Conservation (phyloP, 1,140 invertebrate species). For the Diorhabda elongata region DNA sequence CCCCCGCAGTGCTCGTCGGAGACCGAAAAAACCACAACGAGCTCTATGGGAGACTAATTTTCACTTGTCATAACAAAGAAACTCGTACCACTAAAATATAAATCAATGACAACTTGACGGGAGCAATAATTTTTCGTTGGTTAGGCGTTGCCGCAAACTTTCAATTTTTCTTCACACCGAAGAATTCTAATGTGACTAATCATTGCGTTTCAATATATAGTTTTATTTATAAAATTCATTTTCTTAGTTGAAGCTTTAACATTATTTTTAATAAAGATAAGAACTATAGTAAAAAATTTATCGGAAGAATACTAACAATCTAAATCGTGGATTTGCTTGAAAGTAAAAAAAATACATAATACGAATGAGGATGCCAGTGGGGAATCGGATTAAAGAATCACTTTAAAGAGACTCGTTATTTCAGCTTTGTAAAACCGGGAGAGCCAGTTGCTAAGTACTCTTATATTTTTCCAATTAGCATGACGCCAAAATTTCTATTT, state of each 20-base stretch:
- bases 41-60: constrained; percentile 17
- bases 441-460: too few species aligned
- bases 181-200: too few species aligned
- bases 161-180: too few species aligned
- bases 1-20: constrained; percentile 1
- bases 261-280: too few species aligned
- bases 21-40: constrained; percentile 12
- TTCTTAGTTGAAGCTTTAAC: too few species aligned
- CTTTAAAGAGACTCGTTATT: constrained; percentile 1
- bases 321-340: not conserved
- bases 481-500: too few species aligned
- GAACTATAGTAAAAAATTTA: too few species aligned
- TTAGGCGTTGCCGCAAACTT: not conserved
- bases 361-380: not conserved
- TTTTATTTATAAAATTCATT: too few species aligned
- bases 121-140: not conserved
- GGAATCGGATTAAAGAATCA: constrained; percentile 2
- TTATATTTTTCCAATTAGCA: too few species aligned
- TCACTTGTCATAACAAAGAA: constrained; percentile 20
- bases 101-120: constrained; percentile 15
- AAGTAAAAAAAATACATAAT: not conserved
- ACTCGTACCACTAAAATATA: constrained; percentile 10
- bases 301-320: not conserved
- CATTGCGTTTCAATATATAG: too few species aligned
- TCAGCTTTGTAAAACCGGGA: not conserved